Evolutionary conservation across 1,140 invertebrate genomes (phyloP).

Genomic region (Heliconius melpomene): DNA sequence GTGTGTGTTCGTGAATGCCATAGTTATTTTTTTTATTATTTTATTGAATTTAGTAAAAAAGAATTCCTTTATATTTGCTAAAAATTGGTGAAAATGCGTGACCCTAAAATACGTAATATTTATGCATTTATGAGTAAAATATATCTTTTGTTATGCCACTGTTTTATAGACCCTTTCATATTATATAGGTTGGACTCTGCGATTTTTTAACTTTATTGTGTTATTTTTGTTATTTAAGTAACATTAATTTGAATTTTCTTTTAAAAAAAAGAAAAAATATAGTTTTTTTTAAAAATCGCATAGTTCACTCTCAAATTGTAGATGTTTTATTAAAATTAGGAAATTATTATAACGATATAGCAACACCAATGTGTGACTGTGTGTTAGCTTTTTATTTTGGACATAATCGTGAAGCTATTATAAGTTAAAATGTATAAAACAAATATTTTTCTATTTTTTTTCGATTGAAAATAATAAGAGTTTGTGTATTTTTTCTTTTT

Average conservation of each 20-base stretch:
- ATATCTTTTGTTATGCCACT: not conserved
- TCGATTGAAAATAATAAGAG: not conserved
- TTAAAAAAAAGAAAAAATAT: not conserved
- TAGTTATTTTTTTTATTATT: no score
- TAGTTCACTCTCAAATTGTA: not conserved
- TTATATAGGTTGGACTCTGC: not conserved
- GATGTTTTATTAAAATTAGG: conserved; percentile 1
- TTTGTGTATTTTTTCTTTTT: not conserved
- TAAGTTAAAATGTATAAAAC: conserved; percentile 15
- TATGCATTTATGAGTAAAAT: no score
- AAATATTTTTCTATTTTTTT: conserved; percentile 11
- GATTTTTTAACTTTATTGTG: not conserved
- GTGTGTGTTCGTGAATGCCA: no score
- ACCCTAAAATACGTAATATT: no score
- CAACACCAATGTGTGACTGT: conserved; percentile 35
- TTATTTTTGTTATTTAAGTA: not conserved
- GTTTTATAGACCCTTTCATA: not conserved
- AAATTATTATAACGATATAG: not conserved
- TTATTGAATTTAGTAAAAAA: not conserved
- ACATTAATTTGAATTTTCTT: no score
- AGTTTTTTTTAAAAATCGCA: not conserved
- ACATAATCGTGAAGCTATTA: conserved; percentile 22
- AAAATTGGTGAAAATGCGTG: no score
- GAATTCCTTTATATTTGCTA: not conserved
- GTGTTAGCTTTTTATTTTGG: conserved; percentile 19